Conservation (phyloP, 2,797 vertebrate species). For the Smutsia gigantea region DNA sequence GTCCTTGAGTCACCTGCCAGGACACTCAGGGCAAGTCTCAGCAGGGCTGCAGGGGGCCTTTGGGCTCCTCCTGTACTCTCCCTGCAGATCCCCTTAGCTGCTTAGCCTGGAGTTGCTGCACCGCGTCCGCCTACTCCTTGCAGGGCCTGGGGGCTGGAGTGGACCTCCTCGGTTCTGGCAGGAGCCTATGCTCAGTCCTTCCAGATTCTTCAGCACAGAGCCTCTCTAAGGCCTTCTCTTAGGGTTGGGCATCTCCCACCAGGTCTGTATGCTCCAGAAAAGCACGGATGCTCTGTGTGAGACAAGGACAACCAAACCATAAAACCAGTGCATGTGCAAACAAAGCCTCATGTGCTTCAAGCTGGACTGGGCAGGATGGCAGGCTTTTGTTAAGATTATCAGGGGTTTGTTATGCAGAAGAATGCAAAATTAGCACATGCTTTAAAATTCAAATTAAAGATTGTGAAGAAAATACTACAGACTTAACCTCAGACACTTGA, state of each 20-base stretch:
- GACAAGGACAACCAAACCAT: too few species aligned
- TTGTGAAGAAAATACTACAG: not conserved
- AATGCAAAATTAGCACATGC: not conserved
- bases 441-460: not conserved
- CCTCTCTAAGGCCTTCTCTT: not conserved
- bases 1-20: not conserved
- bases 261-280: not conserved
- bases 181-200: not conserved
- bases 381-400: not conserved
- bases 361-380: not conserved
- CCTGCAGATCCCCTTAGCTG: accelerated
- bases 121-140: not conserved
- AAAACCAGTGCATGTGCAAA: accelerated
- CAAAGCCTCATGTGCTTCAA: not conserved
- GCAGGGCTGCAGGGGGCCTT: not conserved
- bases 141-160: not conserved
- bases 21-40: not conserved
- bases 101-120: not conserved
- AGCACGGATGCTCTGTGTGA: accelerated
- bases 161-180: not conserved
- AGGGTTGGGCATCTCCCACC: not conserved
- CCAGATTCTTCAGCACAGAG: not conserved
- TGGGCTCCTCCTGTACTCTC: not conserved
- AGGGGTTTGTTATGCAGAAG: not conserved
- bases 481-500: not conserved